Evolutionary conservation across 2,797 vertebrate genomes (phyloP).

Genomic region (Gymnothorax javanicus): DNA sequence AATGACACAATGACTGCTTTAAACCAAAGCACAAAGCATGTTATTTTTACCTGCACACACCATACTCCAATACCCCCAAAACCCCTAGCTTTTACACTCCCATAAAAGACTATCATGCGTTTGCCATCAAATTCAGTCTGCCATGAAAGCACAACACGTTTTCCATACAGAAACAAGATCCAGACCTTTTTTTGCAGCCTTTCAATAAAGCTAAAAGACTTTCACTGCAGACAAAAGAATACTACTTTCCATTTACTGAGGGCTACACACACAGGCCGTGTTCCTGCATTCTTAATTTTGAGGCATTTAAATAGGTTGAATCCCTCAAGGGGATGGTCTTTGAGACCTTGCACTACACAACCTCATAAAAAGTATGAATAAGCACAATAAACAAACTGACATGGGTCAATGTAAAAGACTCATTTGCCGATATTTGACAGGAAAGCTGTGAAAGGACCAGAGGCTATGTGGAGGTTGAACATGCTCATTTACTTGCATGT

Average conservation of each 20-base stretch:
- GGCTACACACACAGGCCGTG: not conserved
- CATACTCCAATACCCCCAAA: not conserved
- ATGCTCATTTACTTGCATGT: not conserved
- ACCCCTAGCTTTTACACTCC: not conserved
- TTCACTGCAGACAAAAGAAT: not conserved
- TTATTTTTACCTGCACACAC: not conserved
- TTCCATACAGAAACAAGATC: not conserved
- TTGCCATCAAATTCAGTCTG: too few relatives aligned
- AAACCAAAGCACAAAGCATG: not conserved
- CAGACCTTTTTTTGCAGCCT: not conserved
- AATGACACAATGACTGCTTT: not conserved
- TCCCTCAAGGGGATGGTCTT: not conserved
- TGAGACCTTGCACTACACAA: not conserved
- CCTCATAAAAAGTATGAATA: not conserved
- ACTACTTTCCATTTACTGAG: not conserved
- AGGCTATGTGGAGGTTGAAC: not conserved
- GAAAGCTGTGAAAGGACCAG: conserved; percentile 4
- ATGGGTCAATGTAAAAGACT: conserved; percentile 14
- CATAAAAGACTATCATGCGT: not conserved
- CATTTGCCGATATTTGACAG: conserved; percentile 6
- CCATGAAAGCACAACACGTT: too few relatives aligned
- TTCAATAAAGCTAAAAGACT: not conserved
- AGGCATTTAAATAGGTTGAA: not conserved
- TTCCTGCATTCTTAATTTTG: not conserved
- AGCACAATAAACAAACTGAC: not conserved